These are phyloP conservation scores for Ochropleura plecta DNA, from an alignment of 2,888 invertebrate species.

Conservation along the genomic window DNA sequence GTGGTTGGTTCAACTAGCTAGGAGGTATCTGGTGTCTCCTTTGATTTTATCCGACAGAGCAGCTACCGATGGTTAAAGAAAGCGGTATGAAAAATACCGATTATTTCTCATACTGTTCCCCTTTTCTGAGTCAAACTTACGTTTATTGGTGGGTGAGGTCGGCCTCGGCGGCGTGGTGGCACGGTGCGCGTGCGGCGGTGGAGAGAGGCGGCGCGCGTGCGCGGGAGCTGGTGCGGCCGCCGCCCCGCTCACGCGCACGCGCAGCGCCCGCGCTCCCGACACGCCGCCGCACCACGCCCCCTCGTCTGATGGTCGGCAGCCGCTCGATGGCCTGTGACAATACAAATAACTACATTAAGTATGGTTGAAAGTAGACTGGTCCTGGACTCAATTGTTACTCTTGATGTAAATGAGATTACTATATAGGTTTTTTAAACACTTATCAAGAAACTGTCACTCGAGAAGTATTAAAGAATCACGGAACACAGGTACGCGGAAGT, in stretches of 20 bases:
- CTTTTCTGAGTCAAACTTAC: slow-evolving; percentile 67
- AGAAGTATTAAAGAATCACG: no score
- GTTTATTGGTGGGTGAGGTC: slow-evolving; percentile 74
- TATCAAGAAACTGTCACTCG: no score
- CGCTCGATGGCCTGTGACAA: slow-evolving; percentile 82
- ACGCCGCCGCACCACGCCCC: slow-evolving; percentile 77
- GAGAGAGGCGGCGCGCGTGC: slow-evolving; percentile 84
- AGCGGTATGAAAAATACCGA: background rate
- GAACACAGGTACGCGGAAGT: no score
- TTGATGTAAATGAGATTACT: no score
- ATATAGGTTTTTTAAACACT: no score
- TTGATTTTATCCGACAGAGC: no score
- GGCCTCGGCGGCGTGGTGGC: slow-evolving; percentile 85
- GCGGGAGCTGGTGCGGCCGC: slow-evolving; percentile 77
- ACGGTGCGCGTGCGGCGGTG: slow-evolving; percentile 86
- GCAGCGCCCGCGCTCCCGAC: slow-evolving; percentile 81
- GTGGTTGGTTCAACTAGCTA: background rate
- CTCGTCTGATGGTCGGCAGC: slow-evolving; percentile 83
- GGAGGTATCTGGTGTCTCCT: background rate
- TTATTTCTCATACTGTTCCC: background rate
- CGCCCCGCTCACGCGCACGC: slow-evolving; percentile 82
- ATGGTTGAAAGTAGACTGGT: background rate
- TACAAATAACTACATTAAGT: background rate
- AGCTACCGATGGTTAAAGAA: background rate
- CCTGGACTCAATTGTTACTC: no score